A percentile compares a stretch with the other conserved stretches of the same genome.
These are phyloP conservation scores for Etheostoma nigrum DNA, from an alignment of 2,797 vertebrate genomes.

Conservation along the genomic window DNA sequence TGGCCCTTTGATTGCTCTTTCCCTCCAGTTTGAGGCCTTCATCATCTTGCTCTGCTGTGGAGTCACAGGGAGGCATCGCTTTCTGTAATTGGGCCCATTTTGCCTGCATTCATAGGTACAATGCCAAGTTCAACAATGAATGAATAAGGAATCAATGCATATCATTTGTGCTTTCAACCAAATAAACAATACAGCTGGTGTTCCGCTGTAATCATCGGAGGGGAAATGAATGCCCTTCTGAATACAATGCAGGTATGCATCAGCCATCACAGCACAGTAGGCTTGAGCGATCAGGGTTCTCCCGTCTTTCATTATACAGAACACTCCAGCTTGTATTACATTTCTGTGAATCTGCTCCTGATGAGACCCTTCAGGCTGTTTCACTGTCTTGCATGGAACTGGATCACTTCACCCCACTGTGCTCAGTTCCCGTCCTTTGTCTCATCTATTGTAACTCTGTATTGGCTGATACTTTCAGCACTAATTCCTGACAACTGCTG, in stretches of 20 bases:
- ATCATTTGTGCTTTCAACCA: slow-evolving; percentile 76
- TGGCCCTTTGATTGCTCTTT: slow-evolving; percentile 74
- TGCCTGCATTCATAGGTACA: slow-evolving; percentile 65
- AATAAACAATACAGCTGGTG: slow-evolving; percentile 75
- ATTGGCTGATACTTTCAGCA: slow-evolving; percentile 67
- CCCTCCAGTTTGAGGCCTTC: slow-evolving; percentile 74
- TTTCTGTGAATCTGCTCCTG: slow-evolving; percentile 71
- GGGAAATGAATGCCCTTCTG: slow-evolving; percentile 70
- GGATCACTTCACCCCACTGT: slow-evolving; percentile 55
- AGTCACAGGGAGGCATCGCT: slow-evolving; percentile 58
- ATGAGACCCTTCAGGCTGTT: slow-evolving; percentile 74
- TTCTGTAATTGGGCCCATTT: slow-evolving; percentile 74
- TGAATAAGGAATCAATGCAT: slow-evolving; percentile 79
- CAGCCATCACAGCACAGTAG: slow-evolving; percentile 37
- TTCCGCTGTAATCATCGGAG: slow-evolving; percentile 60
- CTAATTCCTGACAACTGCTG: slow-evolving; percentile 67
- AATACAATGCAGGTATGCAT: slow-evolving; percentile 75
- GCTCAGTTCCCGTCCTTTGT: slow-evolving; percentile 66
- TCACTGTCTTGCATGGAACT: slow-evolving; percentile 57
- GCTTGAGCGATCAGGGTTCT: slow-evolving; percentile 66
- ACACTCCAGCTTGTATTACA: slow-evolving; percentile 75
- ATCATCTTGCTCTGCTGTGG: slow-evolving; percentile 60
- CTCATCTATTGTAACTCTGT: slow-evolving; percentile 61
- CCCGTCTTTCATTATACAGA: slow-evolving; percentile 69
- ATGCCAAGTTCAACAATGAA: slow-evolving; percentile 74